phyloP scores from a whole-genome alignment of 2,113 vertebrate genomes.

The Erinaceus europaeus region DNA sequence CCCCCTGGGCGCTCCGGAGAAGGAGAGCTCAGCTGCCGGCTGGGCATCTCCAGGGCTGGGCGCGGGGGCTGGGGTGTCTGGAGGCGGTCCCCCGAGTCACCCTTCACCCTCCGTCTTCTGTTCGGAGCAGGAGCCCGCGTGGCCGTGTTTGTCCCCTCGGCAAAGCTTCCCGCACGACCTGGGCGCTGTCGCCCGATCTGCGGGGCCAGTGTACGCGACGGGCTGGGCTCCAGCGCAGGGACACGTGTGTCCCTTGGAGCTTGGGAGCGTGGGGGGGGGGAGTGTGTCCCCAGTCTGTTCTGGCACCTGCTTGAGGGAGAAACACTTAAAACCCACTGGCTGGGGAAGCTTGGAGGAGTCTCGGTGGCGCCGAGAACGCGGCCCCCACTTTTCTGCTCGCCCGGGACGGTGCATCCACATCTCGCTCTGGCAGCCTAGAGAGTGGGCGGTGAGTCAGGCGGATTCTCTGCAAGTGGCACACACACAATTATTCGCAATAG shows the following conservation, averaged over 20 bases:
- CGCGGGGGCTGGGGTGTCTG: not conserved
- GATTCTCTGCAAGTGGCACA: slow-evolving; percentile 48
- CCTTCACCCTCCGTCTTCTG: not conserved
- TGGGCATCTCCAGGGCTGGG: slow-evolving; percentile 39
- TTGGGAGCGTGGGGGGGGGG: no score
- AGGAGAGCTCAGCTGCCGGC: slow-evolving; percentile 24
- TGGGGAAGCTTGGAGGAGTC: not conserved
- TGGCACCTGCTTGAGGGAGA: slow-evolving; percentile 15
- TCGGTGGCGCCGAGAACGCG: not conserved
- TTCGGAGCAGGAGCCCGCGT: not conserved
- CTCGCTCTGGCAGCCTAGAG: slow-evolving; percentile 30
- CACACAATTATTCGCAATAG: not conserved
- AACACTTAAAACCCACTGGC: not conserved
- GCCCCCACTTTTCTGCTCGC: not conserved
- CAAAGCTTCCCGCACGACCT: not conserved
- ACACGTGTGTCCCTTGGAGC: slow-evolving; percentile 47
- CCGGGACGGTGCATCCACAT: not conserved
- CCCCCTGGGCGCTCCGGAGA: not conserved
- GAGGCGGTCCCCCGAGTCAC: not conserved
- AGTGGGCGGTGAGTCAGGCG: slow-evolving; percentile 65
- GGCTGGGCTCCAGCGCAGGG: not conserved
- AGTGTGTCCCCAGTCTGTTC: not conserved
- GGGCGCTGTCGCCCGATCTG: not conserved
- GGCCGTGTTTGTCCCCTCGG: not conserved
- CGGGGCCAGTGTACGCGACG: not conserved